phyloP scores from a whole-genome alignment of 1,140 invertebrate genomes.

The Prorops nasuta region DNA sequence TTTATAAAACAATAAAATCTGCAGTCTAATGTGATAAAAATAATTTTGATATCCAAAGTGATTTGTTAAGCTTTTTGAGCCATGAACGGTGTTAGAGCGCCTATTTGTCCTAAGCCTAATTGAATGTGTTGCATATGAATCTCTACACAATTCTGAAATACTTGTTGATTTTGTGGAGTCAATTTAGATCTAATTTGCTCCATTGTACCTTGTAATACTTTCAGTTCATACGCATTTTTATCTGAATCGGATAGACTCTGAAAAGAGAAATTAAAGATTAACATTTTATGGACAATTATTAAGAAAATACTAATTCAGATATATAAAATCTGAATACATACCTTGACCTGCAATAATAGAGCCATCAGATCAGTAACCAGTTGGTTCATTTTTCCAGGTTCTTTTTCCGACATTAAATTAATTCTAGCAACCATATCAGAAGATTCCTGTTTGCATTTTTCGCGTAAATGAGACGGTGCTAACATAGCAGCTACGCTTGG shows the following conservation, averaged over 20 bases:
- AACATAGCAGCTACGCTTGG: constrained; percentile 84
- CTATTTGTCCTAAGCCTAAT: constrained; percentile 70
- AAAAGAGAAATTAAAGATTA: constrained; percentile 29
- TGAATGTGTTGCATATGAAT: constrained; percentile 92
- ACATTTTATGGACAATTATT: background rate
- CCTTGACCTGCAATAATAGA: constrained; percentile 88
- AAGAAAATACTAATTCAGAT: constrained; percentile 1
- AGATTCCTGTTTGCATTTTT: constrained; percentile 84
- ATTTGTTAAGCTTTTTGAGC: constrained; percentile 48
- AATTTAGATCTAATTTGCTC: constrained; percentile 83
- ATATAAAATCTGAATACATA: constrained; percentile 38
- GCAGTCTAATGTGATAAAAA: no score
- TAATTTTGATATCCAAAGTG: no score
- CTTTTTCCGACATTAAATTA: constrained; percentile 63
- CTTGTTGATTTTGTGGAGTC: constrained; percentile 72
- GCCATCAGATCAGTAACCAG: constrained; percentile 87
- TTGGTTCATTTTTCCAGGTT: constrained; percentile 66
- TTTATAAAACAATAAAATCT: no score
- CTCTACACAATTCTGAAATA: constrained; percentile 89
- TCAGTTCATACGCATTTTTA: constrained; percentile 86
- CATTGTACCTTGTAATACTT: constrained; percentile 89
- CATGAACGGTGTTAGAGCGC: constrained; percentile 50
- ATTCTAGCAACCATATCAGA: constrained; percentile 76
- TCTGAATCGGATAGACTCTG: constrained; percentile 86
- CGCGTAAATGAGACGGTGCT: constrained; percentile 81